Evolutionary conservation across 2,797 vertebrate species (phyloP), one percentile per base, ranked within the genome.

Genomic region (Thaleichthys pacificus): DNA sequence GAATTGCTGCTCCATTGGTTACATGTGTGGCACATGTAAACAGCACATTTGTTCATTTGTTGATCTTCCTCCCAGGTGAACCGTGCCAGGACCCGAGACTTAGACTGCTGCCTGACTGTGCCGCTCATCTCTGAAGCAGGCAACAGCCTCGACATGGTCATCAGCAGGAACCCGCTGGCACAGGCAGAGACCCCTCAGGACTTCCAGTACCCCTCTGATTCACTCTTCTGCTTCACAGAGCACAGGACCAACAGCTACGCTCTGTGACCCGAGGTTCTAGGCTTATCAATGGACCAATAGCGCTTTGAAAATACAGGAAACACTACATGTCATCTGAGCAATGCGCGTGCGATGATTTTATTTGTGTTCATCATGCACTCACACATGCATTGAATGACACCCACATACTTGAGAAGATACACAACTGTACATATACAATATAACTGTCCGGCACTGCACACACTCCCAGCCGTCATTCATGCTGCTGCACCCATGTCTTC

Each of bases 51-150:
- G 22, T 19, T 3, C 19, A 49, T 17, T 5, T 58, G 4, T 74
- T 14, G 70, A 38, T 38, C 6, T 70, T 64, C 9, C 1, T 79
- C 76, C 15, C 87, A 94, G 98, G 97, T 99, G 87, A 98, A 98
- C 86, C 95, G 91, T 8, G 83, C 95, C 56, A 93, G 95, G 80
- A 98, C 96, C 0, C 92, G 96, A 73, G 97, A 98, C 91, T 93
- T 98, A 70, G 97, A 99, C 93, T 99, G 97, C 88, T 95, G 96
- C 86, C 91, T 98, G 78, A 93, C 94, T 0, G 96, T 99, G 78
- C 97, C 97, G 3, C 93, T 99, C 81, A 95, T 99, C 83, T 94
- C 94, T 0, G 96, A 97, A 76, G 93, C 95, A 0, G 96, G 96
- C 64, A 91, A 95, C 62, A 81, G 90, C 68, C 90, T 99, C 88